Evolutionary conservation across 2,888 invertebrate species (phyloP).

Genomic region (Schizotus pectinicornis): DNA sequence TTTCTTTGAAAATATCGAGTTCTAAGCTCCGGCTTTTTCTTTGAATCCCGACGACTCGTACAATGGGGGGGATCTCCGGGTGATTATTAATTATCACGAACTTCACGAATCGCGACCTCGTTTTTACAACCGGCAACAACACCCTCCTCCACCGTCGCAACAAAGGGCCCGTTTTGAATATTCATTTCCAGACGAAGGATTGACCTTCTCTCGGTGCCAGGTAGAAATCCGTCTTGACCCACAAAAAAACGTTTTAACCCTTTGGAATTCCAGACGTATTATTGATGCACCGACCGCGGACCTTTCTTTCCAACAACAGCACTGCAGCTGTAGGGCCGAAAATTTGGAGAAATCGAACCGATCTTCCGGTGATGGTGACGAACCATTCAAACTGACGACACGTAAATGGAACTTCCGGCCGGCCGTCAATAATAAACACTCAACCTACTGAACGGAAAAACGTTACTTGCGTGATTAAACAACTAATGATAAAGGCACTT

Average conservation of each 20-base stretch:
- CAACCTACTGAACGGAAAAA: slow-evolving; percentile 16
- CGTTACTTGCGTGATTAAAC: too few relatives aligned
- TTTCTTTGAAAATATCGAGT: neutral
- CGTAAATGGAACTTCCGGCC: slow-evolving; percentile 26
- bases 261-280: slow-evolving; percentile 23
- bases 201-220: slow-evolving; percentile 10
- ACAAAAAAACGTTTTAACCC: slow-evolving; percentile 25
- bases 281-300: slow-evolving; percentile 8
- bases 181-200: slow-evolving; percentile 11
- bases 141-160: too few relatives aligned
- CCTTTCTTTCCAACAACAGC: slow-evolving; percentile 6
- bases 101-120: neutral
- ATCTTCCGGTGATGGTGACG: slow-evolving; percentile 11
- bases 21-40: slow-evolving; percentile 2
- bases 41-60: neutral
- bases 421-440: slow-evolving; percentile 16
- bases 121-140: neutral
- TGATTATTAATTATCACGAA: neutral
- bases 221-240: slow-evolving; percentile 25
- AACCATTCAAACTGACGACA: slow-evolving; percentile 19
- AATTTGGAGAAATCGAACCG: neutral
- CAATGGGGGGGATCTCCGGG: neutral
- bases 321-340: neutral
- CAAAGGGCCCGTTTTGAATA: slow-evolving; percentile 20
- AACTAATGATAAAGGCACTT: too few relatives aligned